A percentile compares a stretch with the other conserved stretches of the same genome.
Conservation (phyloP, 2,113 vertebrate genomes). For the Daboia siamensis region DNA sequence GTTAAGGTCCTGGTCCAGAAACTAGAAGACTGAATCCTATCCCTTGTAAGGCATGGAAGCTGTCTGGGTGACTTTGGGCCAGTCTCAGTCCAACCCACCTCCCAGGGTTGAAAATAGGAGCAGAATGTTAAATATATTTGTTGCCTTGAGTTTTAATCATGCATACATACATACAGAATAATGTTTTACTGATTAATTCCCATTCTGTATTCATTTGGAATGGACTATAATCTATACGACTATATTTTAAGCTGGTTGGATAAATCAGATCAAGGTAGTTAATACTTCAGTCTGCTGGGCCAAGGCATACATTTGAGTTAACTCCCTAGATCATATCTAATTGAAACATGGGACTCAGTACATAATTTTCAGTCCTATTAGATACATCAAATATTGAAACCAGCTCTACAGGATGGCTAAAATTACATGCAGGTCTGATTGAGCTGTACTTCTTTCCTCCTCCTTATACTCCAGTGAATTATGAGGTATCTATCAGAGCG, state of each 20-base stretch:
- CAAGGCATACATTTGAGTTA: not conserved
- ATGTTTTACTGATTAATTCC: not conserved
- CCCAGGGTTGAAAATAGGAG: not conserved
- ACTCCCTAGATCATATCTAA: not conserved
- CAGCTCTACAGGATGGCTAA: not conserved
- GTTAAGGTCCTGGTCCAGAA: not conserved
- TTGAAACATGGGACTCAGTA: not conserved
- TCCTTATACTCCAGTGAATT: not conserved
- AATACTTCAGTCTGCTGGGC: not conserved
- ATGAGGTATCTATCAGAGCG: not conserved
- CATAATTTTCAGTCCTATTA: not conserved
- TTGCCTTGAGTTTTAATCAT: not conserved
- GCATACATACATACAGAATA: not conserved
- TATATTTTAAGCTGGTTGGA: not conserved
- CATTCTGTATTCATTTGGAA: not conserved
- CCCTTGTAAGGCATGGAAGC: not conserved
- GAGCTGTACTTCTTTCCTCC: not conserved
- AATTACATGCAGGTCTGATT: not conserved
- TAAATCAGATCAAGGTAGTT: not conserved
- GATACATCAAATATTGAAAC: not conserved
- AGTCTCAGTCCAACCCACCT: not conserved
- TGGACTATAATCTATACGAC: not conserved
- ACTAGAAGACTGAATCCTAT: not conserved
- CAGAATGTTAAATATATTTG: not conserved
- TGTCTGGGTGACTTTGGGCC: not conserved